Evolutionary conservation across 2,888 invertebrate species (phyloP).

Genomic region (Monochamus alternatus): DNA sequence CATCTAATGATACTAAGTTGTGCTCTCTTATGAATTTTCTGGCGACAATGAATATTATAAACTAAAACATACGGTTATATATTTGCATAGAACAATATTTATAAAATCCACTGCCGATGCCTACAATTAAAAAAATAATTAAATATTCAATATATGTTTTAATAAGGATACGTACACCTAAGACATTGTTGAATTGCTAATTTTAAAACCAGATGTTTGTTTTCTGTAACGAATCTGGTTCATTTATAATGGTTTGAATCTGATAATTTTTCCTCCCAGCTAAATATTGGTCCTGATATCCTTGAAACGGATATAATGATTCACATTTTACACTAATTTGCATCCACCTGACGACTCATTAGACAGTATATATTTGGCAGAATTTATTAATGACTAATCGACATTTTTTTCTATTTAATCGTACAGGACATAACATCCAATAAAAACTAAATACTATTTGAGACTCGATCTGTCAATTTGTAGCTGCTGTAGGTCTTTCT

Average conservation of each 20-base stretch:
- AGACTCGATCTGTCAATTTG: no score
- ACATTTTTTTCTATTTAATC: neutral
- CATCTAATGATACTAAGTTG: no score
- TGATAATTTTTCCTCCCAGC: neutral
- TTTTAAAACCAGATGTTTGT: conserved; percentile 4
- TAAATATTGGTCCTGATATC: conserved; percentile 3
- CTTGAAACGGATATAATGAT: neutral
- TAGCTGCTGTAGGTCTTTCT: no score
- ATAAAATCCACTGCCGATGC: neutral
- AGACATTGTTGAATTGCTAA: neutral
- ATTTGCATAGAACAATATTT: neutral
- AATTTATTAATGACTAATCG: neutral
- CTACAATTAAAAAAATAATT: neutral
- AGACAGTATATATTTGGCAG: neutral
- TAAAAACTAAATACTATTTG: no score
- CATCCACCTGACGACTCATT: neutral
- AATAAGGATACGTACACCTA: neutral
- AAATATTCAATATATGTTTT: conserved; percentile 1
- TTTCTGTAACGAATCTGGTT: conserved; percentile 4
- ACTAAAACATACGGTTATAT: neutral
- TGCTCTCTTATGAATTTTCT: no score
- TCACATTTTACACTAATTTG: conserved; percentile 1
- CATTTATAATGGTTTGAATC: conserved; percentile 1
- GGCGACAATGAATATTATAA: no score
- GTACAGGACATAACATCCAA: no score